Evolutionary conservation across 2,797 vertebrate genomes (phyloP).

Genomic region (Setipinna tenuifilis): DNA sequence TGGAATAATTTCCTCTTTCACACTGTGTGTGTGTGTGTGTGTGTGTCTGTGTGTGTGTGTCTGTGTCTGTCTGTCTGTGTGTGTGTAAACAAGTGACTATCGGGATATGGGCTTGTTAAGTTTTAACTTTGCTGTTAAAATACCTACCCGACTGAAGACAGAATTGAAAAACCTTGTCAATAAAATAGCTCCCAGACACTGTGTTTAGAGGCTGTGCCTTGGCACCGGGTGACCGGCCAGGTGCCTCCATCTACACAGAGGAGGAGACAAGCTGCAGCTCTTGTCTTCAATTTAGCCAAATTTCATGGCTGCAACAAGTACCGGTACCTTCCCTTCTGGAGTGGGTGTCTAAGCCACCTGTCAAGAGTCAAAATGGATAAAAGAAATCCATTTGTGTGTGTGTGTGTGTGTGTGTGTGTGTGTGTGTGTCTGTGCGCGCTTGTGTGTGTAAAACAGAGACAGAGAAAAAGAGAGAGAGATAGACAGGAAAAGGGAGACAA

Average conservation of each 20-base stretch:
- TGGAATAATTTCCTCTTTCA: no score
- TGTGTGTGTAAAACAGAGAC: neutral
- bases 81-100: no score
- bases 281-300: neutral
- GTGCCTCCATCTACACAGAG: no score
- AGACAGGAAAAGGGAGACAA: no score
- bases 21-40: neutral
- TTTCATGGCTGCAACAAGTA: neutral
- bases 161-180: no score
- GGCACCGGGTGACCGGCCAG: no score
- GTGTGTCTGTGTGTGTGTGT: neutral
- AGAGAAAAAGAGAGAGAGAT: no score
- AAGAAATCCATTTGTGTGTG: neutral
- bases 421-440: conserved; percentile 20
- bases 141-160: neutral
- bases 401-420: conserved; percentile 18
- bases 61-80: neutral
- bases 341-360: neutral
- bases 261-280: neutral
- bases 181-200: neutral
- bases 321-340: neutral
- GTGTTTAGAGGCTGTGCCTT: no score
- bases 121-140: neutral
- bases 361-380: neutral
- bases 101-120: no score